phyloP scores from a whole-genome alignment of 2,113 vertebrate genomes.

The Motacilla tschutschensis region DNA sequence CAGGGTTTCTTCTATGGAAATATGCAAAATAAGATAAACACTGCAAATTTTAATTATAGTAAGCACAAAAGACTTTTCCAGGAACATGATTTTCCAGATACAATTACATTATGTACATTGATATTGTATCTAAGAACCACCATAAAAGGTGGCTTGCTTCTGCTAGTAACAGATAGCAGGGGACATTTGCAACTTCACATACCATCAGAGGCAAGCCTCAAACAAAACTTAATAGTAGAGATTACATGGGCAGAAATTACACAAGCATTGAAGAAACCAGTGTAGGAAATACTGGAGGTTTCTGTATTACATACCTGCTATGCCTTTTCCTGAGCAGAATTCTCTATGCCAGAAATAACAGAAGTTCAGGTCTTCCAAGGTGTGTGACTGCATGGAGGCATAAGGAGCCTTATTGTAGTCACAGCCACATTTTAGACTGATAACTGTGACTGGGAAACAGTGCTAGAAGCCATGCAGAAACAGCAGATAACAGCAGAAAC shows the following conservation, averaged over 20 bases:
- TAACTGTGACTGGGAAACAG: not conserved
- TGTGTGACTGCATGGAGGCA: not conserved
- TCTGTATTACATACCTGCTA: not conserved
- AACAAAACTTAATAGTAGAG: not conserved
- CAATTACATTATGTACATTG: not conserved
- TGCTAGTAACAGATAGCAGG: not conserved
- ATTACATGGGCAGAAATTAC: not conserved
- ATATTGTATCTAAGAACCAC: not conserved
- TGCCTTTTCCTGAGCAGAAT: not conserved
- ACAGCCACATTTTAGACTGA: not conserved
- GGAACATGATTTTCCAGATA: not conserved
- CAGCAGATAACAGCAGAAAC: constrained; percentile 34
- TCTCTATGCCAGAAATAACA: not conserved
- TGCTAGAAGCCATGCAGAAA: constrained; percentile 16
- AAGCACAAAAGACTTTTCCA: not conserved
- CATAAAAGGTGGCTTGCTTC: not conserved
- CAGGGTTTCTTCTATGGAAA: not conserved
- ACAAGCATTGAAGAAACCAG: not conserved
- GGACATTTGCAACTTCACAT: not conserved
- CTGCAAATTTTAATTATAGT: not conserved
- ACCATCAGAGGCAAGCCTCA: not conserved
- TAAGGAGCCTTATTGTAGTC: not conserved
- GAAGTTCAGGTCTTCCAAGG: not conserved
- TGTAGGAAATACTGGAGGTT: not conserved
- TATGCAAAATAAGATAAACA: not conserved